Percentiles rank a stretch among this genome's conserved stretches.
Evolutionary conservation across 2,888 invertebrate genomes (phyloP).

Genomic region (Drosophila parthenogenetica): DNA sequence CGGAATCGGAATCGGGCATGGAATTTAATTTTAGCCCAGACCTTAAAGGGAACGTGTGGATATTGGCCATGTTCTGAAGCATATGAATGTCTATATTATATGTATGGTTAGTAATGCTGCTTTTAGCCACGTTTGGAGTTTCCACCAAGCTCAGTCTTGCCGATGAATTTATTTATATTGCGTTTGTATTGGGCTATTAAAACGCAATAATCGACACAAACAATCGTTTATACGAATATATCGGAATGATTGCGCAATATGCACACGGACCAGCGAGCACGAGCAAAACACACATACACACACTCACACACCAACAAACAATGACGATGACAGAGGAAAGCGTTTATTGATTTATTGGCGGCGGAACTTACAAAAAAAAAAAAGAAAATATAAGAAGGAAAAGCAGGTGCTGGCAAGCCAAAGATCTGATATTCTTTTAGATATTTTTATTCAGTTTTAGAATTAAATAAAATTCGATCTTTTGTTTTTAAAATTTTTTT

Average conservation of each 20-base stretch:
- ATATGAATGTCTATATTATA: slow-evolving; percentile 53
- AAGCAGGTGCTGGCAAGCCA: background rate
- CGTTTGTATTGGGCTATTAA: slow-evolving; percentile 72
- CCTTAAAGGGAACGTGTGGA: slow-evolving; percentile 26
- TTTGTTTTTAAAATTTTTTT: no score
- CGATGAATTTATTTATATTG: slow-evolving; percentile 60
- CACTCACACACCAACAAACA: slow-evolving; percentile 16
- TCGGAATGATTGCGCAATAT: slow-evolving; percentile 74
- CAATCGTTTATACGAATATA: slow-evolving; percentile 54
- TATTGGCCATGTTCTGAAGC: slow-evolving; percentile 28
- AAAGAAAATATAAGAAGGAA: background rate
- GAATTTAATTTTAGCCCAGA: slow-evolving; percentile 59
- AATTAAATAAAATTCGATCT: no score
- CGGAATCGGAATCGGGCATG: slow-evolving; percentile 20
- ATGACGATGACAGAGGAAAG: slow-evolving; percentile 63
- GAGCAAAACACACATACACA: slow-evolving; percentile 21
- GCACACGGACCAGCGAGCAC: slow-evolving; percentile 71
- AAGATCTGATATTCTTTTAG: slow-evolving; percentile 18
- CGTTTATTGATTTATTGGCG: slow-evolving; percentile 74
- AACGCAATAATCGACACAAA: slow-evolving; percentile 64
- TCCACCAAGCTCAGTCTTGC: slow-evolving; percentile 15
- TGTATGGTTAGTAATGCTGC: slow-evolving; percentile 2
- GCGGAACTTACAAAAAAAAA: slow-evolving; percentile 34
- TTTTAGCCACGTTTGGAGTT: slow-evolving; percentile 5
- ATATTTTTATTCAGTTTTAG: background rate